Evolutionary conservation across 2,888 invertebrate genomes (phyloP).

Genomic region (Dichetophora obliterata): DNA sequence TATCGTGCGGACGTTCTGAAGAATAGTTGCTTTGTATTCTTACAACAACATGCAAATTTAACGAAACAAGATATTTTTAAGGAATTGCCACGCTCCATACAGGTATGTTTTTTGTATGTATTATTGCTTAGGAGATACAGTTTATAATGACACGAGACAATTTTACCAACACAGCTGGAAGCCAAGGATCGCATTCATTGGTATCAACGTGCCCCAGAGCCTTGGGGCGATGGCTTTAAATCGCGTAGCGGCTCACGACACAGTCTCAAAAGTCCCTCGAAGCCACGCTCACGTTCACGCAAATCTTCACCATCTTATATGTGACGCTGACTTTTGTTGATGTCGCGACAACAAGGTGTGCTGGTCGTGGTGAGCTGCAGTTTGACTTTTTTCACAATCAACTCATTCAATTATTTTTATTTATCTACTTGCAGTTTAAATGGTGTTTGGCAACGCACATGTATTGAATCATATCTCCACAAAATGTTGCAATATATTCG

Average conservation of each 20-base stretch:
- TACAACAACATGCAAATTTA: constrained; percentile 63
- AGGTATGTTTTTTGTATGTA: constrained; percentile 51
- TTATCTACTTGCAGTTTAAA: not conserved
- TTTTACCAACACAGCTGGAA: constrained; percentile 56
- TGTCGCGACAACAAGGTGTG: not conserved
- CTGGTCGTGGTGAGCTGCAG: not conserved
- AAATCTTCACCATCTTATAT: constrained; percentile 66
- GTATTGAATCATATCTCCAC: constrained; percentile 12
- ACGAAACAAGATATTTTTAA: constrained; percentile 64
- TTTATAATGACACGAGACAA: too few relatives aligned
- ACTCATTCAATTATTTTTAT: not conserved
- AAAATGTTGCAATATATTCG: not conserved
- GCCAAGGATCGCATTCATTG: constrained; percentile 66
- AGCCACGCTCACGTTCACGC: constrained; percentile 62
- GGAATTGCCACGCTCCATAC: constrained; percentile 62
- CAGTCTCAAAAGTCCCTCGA: constrained; percentile 65
- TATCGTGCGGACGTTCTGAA: constrained; percentile 72
- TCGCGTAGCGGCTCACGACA: constrained; percentile 60
- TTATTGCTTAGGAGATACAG: too few relatives aligned
- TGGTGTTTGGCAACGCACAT: not conserved
- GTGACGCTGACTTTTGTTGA: constrained; percentile 57
- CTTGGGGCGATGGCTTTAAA: constrained; percentile 63
- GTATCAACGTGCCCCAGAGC: constrained; percentile 66
- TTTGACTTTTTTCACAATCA: not conserved
- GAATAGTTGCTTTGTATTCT: constrained; percentile 64